Evolutionary conservation across 2,113 vertebrate species (phyloP).

Genomic region (Mirounga angustirostris): DNA sequence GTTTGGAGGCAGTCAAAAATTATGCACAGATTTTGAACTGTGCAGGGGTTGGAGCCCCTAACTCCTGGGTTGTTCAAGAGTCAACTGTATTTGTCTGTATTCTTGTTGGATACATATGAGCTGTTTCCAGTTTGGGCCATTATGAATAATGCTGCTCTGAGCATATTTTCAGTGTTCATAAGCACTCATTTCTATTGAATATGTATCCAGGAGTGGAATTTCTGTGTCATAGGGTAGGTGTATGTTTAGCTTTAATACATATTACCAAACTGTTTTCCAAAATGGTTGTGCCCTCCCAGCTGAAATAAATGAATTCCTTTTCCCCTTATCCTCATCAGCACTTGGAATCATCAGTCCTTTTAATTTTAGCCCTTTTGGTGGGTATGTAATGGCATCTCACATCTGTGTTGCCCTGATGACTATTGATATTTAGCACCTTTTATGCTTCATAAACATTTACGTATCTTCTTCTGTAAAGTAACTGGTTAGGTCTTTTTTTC

Average conservation of each 20-base stretch:
- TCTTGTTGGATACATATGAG: neutral
- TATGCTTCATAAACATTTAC: neutral
- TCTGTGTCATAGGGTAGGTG: neutral
- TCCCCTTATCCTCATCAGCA: neutral
- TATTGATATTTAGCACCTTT: neutral
- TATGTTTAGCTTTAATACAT: neutral
- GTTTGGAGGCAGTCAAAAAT: neutral
- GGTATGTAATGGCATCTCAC: neutral
- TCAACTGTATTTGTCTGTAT: neutral
- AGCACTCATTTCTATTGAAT: neutral
- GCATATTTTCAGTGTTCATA: neutral
- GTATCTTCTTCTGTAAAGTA: neutral
- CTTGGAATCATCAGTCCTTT: neutral
- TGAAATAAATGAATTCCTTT: neutral
- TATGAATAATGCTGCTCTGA: neutral
- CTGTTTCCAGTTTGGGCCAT: neutral
- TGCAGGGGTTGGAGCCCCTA: neutral
- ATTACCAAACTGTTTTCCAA: neutral
- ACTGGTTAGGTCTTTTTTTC: neutral
- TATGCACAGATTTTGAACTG: neutral
- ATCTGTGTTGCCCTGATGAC: neutral
- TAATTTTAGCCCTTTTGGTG: neutral
- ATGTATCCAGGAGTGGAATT: neutral
- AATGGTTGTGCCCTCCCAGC: neutral
- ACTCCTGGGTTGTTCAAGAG: neutral